Base-by-base conservation (phyloP, 2,888 invertebrate genomes). In the Ecdyonurus torrentis region DNA sequence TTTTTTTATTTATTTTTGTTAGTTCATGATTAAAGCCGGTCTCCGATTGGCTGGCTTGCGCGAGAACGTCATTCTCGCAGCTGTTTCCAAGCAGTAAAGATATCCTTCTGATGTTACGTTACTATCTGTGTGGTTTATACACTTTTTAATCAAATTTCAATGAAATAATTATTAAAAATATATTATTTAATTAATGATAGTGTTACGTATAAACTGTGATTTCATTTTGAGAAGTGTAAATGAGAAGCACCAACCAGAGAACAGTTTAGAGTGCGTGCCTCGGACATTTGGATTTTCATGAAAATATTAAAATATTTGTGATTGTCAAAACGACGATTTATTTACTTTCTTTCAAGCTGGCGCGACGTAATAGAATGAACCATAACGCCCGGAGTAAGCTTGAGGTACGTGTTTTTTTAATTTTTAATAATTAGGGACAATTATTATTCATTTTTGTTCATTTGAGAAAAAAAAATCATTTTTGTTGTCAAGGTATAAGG, bases 371-470 rank as follows among this genome's bases (percentile, higher is more conserved):
- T 61, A 66, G 52, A 59, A 67, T 67, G 66, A 67, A 65, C 63
- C 67, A 67, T 58, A 65, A 64, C 37, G 65, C 64, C 60, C 65
- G 66, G 63, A 66, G 65, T 64, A 67, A 65, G 63, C 63, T 67
- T 62, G 67, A 67, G 67, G 67, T 67, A 65, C 63, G 65, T 59
- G 15, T 37, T 37, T 37, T 10, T 37, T 37, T 15, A 37, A 37
- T 37, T 10, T 37, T 37, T 5, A 37, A 37, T 37, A 37, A 10
- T 37, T 37, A 52, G 19, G 52, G 22, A 23, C 1, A 52, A 62
- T 55, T 24, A 18, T 25, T 50, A 23, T 50, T 64, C 53, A 55
- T 63, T 61, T 61, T 25, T 25, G 37, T 50, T 23, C 23, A 61
- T 61, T 55, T 61, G n/a, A 37, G 50, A 19, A 61, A 59, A 37